Conservation (phyloP, 2,797 vertebrate species). For the Enteromius fasciolatus region DNA sequence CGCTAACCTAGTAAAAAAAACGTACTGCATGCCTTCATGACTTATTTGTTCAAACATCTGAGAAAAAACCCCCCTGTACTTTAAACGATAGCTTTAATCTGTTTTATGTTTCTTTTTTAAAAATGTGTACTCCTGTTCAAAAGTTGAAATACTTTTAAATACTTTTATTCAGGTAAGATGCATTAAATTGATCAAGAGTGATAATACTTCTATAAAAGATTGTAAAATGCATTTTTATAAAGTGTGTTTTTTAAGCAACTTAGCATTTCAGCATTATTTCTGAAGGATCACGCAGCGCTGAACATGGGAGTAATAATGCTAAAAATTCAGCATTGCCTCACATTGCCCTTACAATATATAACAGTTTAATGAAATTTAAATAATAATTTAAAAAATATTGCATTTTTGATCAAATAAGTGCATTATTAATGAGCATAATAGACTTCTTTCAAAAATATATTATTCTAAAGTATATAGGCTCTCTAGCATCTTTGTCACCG, state of each 20-base stretch:
- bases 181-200: not conserved
- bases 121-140: not conserved
- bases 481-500: not conserved
- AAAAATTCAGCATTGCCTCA: not conserved
- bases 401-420: not conserved
- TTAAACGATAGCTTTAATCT: not conserved
- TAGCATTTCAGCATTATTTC: not conserved
- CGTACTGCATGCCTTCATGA: not conserved
- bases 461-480: not conserved
- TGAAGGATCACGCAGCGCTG: not conserved
- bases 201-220: not conserved
- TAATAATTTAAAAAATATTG: not conserved
- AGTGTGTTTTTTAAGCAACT: not conserved
- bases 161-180: not conserved
- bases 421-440: not conserved
- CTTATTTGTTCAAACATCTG: not conserved
- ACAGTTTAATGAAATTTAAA: not conserved
- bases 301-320: not conserved
- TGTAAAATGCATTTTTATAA: not conserved
- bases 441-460: not conserved
- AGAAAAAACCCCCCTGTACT: not conserved
- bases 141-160: not conserved
- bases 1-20: not conserved
- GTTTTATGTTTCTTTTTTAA: too few relatives aligned
- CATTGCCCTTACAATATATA: not conserved